Base-by-base conservation (phyloP, 1,140 invertebrate species). In the Plectrocnemia conspersa region DNA sequence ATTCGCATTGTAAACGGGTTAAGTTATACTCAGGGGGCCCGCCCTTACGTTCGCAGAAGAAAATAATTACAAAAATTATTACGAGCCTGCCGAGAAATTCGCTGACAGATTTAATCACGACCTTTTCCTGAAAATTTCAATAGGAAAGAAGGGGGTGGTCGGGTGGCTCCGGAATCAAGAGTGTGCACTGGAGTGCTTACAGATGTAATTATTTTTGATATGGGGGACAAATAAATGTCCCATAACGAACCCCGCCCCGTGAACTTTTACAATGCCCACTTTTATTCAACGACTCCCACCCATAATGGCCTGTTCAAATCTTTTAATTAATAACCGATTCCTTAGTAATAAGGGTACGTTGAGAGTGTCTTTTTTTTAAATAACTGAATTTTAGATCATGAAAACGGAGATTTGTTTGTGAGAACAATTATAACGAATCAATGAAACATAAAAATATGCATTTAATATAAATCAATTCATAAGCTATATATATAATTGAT, bases 161-260 rank as follows among this genome's bases (percentile, higher is more conserved):
- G 52, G 40, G 42, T 47, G 49, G 36, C 11, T 6, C 42, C 13
- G 16, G 36, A 52, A 56, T 52, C 48, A 22, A 47, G 41, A 59
- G 53, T 50, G 53, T 41, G 49, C 15, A 40, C 21, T 55, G 22
- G 40, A 56, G 58, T 56, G 52, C 47, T 40, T 44, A 27, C 58
- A 54, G 52, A 49, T 55, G 58, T 59, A 59, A 59, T 59, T 59
- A 59, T 54, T 59, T 52, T 59, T 38, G 56, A 59, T 59, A 59
- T 48, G 53, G 53, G 58, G 49, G 42, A 54, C 27, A 52, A 55
- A 53, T 55, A 56, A 56, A 56, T 59, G 36, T 54, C 35, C 53
- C 52, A 47, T 50, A 50, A 50, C 47, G 47, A 50, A 50, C 33
- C 33, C 15, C 16, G 21, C 19, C 47, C 23, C 23, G 10, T 18